Percentiles rank a stretch among this genome's conserved stretches.
Conservation (phyloP, 1,140 invertebrate species). For the Anoplophora glabripennis region DNA sequence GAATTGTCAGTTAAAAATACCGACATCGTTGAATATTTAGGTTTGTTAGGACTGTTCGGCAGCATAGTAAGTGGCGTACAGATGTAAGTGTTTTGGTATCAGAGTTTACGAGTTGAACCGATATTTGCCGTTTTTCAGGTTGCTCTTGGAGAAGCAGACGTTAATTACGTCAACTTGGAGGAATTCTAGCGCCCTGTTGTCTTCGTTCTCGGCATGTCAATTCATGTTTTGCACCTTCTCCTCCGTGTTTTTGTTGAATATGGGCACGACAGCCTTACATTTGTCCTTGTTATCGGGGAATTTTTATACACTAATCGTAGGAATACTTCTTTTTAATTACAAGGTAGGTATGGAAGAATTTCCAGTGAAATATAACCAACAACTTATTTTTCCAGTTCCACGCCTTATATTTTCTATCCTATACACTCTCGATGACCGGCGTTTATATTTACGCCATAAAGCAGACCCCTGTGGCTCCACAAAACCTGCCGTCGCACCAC, state of each 20-base stretch:
- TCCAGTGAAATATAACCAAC: neutral
- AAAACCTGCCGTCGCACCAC: conserved; percentile 31
- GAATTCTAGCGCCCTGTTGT: conserved; percentile 56
- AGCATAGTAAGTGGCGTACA: conserved; percentile 76
- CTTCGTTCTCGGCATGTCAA: conserved; percentile 54
- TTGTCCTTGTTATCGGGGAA: conserved; percentile 80
- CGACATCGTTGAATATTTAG: conserved; percentile 80
- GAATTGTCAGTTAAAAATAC: conserved; percentile 80
- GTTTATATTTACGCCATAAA: conserved; percentile 70
- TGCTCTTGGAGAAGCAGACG: conserved; percentile 52
- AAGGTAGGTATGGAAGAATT: conserved; percentile 57
- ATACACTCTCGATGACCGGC: conserved; percentile 70
- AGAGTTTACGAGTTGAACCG: neutral
- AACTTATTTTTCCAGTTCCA: conserved; percentile 66
- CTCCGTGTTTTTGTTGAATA: conserved; percentile 72
- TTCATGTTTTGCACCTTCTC: conserved; percentile 78
- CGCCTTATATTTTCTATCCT: conserved; percentile 75
- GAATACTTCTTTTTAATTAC: conserved; percentile 78
- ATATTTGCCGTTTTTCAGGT: conserved; percentile 37
- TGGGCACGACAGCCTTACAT: conserved; percentile 78
- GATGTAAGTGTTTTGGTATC: conserved; percentile 55
- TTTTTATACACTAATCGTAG: conserved; percentile 79
- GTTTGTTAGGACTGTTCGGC: conserved; percentile 80
- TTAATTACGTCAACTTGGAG: conserved; percentile 56
- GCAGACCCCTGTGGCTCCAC: conserved; percentile 54